Conservation (phyloP, 2,113 vertebrate genomes). For the Limnothrissa miodon region DNA sequence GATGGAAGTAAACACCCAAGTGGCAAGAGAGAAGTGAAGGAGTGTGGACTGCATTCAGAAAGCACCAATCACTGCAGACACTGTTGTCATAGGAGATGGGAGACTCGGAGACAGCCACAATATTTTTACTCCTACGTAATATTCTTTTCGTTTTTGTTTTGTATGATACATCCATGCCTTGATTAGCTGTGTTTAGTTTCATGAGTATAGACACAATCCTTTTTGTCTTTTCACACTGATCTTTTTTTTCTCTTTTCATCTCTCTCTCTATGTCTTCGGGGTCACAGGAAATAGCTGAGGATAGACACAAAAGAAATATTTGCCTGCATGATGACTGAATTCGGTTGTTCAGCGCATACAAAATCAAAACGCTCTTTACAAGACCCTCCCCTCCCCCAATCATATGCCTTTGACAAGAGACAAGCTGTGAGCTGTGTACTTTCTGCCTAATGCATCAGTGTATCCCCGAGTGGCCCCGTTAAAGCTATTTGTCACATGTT, state of each 20-base stretch:
- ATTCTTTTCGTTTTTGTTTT: background rate
- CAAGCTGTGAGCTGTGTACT: background rate
- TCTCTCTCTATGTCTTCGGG: background rate
- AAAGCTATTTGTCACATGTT: constrained; percentile 1
- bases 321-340: background rate
- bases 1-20: background rate
- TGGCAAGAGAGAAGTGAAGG: background rate
- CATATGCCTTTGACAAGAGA: background rate
- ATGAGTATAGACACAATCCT: background rate
- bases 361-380: background rate
- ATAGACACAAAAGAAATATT: constrained; percentile 3
- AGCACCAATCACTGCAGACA: background rate
- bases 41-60: background rate
- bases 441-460: background rate
- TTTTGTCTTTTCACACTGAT: background rate
- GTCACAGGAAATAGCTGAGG: background rate
- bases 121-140: background rate
- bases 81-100: background rate
- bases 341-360: background rate
- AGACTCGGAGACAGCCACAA: background rate
- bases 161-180: background rate
- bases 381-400: background rate
- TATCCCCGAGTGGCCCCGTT: background rate
- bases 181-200: background rate
- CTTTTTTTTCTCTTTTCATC: background rate